Conservation (phyloP, 2,888 invertebrate genomes). For the Drosophila merina region DNA sequence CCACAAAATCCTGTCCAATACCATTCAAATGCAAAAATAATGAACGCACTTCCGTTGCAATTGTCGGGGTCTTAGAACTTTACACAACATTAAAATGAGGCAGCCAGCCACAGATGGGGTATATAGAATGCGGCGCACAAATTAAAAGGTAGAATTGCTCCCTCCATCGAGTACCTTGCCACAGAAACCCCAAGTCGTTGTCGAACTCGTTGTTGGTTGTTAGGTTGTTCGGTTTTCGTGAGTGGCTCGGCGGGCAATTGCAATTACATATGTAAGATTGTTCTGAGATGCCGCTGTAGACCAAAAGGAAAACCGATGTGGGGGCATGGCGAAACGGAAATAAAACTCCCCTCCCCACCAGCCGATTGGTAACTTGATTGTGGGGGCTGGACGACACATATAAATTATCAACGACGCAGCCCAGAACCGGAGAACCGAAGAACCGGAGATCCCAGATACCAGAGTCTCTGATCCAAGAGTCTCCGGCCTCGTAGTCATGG, state of each 20-base stretch:
- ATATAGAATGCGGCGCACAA: constrained; percentile 69
- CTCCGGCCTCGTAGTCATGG: neutral
- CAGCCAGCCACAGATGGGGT: constrained; percentile 30
- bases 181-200: constrained; percentile 29
- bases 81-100: constrained; percentile 68
- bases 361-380: constrained; percentile 71
- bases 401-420: constrained; percentile 70
- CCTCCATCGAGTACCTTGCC: constrained; percentile 24
- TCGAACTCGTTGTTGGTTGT: constrained; percentile 47
- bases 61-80: constrained; percentile 71
- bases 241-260: constrained; percentile 60
- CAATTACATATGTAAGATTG: constrained; percentile 71
- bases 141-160: constrained; percentile 66
- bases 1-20: constrained; percentile 39
- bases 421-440: constrained; percentile 13
- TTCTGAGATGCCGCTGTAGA: constrained; percentile 39
- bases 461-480: no score
- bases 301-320: constrained; percentile 67
- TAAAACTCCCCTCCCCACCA: constrained; percentile 52
- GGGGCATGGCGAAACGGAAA: constrained; percentile 65
- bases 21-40: constrained; percentile 70
- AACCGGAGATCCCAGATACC: neutral
- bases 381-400: constrained; percentile 78
- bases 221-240: constrained; percentile 51
- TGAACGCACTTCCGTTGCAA: constrained; percentile 74